Conservation (phyloP, 1,140 invertebrate species). For the Gonatopus flavifemur region DNA sequence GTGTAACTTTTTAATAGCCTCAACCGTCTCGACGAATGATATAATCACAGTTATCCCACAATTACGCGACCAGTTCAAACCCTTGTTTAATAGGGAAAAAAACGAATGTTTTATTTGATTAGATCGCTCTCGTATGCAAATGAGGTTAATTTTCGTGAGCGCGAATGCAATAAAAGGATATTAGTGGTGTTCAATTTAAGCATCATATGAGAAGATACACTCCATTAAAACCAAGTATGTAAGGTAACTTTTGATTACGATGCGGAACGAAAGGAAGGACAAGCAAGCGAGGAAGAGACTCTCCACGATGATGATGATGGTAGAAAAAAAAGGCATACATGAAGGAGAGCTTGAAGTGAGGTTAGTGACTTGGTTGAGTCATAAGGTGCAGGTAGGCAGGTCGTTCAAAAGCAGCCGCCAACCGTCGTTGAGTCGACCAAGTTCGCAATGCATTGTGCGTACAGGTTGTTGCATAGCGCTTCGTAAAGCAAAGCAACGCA, state of each 20-base stretch:
- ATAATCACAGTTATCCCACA: no score
- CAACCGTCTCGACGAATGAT: no score
- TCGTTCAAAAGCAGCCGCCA: slow-evolving; percentile 21
- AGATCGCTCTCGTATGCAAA: no score
- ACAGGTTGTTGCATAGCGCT: slow-evolving; percentile 23
- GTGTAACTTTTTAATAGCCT: no score
- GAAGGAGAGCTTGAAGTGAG: slow-evolving; percentile 30
- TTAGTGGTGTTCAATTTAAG: no score
- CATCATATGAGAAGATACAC: background rate
- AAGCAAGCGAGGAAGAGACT: background rate
- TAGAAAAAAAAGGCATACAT: slow-evolving; percentile 15
- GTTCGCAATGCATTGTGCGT: slow-evolving; percentile 38
- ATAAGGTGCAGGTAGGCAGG: slow-evolving; percentile 23
- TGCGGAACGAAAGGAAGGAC: background rate
- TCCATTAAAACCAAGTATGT: background rate
- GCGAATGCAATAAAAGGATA: no score
- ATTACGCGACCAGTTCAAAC: no score
- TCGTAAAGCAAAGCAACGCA: slow-evolving; percentile 16
- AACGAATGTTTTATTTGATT: no score
- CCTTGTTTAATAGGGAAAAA: no score
- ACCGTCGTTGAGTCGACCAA: slow-evolving; percentile 18
- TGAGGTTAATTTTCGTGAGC: no score
- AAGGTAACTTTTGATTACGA: background rate
- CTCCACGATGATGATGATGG: background rate
- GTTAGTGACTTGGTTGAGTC: slow-evolving; percentile 50